These are phyloP conservation scores for Pinctada fucata DNA, from an alignment of 2,888 invertebrate species.

Conservation along the genomic window DNA sequence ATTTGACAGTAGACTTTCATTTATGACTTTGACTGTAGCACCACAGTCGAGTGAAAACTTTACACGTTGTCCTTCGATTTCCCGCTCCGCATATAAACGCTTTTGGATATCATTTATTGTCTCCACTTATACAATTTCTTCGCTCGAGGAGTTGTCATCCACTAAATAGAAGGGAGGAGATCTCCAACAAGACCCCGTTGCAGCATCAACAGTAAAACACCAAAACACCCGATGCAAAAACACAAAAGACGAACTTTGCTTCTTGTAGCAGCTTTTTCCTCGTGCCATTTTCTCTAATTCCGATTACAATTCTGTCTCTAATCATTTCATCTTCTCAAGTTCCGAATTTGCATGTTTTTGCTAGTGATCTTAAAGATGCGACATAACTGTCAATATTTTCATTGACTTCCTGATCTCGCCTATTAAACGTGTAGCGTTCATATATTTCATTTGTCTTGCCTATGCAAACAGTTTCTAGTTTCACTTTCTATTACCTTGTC, in stretches of 20 bases:
- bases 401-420: constrained; percentile 1
- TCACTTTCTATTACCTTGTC: background rate
- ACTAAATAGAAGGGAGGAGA: background rate
- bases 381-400: constrained; percentile 6
- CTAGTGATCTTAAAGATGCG: background rate
- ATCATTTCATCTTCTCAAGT: constrained; percentile 13
- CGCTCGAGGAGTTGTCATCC: background rate
- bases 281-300: constrained; percentile 19
- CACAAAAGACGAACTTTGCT: too few species aligned
- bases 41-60: background rate
- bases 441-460: constrained; percentile 8
- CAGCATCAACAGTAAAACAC: too few species aligned
- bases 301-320: constrained; percentile 26
- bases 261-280: constrained; percentile 23
- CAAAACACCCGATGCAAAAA: too few species aligned
- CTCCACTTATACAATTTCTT: background rate
- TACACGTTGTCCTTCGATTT: background rate
- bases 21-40: background rate
- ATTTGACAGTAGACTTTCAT: background rate
- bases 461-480: background rate
- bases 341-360: constrained; percentile 3
- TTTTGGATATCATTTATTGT: background rate
- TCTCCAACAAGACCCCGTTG: too few species aligned
- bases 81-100: background rate
- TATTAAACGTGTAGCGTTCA: background rate